A percentile compares a stretch with the other conserved stretches of the same genome.
phyloP scores from a whole-genome alignment of 1,140 invertebrate genomes.

The Araneus ventricosus region DNA sequence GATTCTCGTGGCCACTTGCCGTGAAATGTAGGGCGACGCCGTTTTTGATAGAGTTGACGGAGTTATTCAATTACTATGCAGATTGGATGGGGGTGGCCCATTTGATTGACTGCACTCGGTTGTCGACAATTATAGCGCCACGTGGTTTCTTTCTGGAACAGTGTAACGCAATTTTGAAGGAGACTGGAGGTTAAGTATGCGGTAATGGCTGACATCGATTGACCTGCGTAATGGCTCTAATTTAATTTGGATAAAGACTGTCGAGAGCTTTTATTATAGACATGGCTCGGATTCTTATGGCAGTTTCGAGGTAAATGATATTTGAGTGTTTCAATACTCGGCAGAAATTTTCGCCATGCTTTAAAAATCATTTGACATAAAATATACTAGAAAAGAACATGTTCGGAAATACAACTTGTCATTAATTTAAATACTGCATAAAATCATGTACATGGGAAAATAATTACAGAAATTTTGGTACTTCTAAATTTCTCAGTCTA shows the following conservation, averaged over 20 bases:
- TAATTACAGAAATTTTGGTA: no score
- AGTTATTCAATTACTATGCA: conserved; percentile 13
- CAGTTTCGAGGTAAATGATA: not conserved
- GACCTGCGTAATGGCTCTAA: conserved; percentile 11
- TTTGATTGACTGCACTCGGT: not conserved
- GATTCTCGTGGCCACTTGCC: not conserved
- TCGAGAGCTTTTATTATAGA: not conserved
- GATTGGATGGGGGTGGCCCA: conserved; percentile 9
- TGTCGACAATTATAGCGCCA: conserved; percentile 20
- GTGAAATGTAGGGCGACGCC: conserved; percentile 5
- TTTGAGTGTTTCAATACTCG: not conserved
- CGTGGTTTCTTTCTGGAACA: not conserved
- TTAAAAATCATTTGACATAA: no score
- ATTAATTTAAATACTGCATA: not conserved
- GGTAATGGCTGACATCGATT: not conserved
- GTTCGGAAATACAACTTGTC: not conserved
- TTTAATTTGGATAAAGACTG: not conserved
- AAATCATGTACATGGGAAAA: no score
- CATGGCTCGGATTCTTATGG: not conserved
- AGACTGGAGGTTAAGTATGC: conserved; percentile 2
- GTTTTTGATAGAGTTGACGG: not conserved
- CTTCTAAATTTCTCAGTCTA: no score
- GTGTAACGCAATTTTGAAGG: not conserved
- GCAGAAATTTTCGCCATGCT: not conserved
- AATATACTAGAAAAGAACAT: no score